These are phyloP conservation scores for Maniola jurtina DNA, from an alignment of 1,140 invertebrate genomes.

Conservation along the genomic window DNA sequence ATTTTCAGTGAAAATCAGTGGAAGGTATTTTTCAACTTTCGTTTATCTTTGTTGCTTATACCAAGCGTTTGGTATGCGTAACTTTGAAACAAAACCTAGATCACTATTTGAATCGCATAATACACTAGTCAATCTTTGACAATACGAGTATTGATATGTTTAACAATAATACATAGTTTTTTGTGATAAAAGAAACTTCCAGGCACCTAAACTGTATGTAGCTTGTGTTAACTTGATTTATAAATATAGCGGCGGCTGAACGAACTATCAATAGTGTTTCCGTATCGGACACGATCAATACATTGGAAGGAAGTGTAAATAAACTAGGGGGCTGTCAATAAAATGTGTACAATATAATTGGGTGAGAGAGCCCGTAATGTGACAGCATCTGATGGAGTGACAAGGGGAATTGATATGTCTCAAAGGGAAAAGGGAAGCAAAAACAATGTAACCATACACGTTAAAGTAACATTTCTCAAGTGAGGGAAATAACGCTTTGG, in stretches of 20 bases:
- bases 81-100: no score
- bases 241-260: background rate
- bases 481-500: background rate
- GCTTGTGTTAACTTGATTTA: background rate
- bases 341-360: conserved; percentile 17
- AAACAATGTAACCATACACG: conserved; percentile 2
- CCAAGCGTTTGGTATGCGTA: no score
- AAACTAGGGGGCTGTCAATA: conserved; percentile 12
- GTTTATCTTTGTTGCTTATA: no score
- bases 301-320: conserved; percentile 1
- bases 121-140: conserved; percentile 15
- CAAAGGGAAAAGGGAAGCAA: conserved; percentile 4
- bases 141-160: no score
- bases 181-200: no score
- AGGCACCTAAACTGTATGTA: background rate
- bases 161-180: no score
- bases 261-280: background rate
- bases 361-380: conserved; percentile 14
- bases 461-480: background rate
- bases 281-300: conserved; percentile 1
- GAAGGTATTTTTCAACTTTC: no score
- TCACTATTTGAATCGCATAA: conserved; percentile 3
- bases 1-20: no score
- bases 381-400: conserved; percentile 19
- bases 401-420: conserved; percentile 1